Evolutionary conservation across 2,888 invertebrate species (phyloP).

Genomic region (Laspeyria flexula): DNA sequence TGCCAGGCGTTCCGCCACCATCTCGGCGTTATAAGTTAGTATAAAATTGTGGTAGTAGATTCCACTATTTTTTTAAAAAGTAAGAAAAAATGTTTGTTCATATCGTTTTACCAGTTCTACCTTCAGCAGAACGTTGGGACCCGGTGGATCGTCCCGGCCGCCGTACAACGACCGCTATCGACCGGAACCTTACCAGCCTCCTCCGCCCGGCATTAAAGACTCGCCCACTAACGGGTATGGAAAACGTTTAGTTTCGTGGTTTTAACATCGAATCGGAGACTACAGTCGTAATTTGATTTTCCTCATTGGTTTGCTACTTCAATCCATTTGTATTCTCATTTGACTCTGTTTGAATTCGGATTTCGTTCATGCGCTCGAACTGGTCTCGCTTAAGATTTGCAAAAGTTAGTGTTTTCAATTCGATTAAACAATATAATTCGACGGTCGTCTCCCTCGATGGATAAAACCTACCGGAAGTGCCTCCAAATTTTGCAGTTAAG

Average conservation of each 20-base stretch:
- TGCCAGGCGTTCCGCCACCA: slow-evolving; percentile 61
- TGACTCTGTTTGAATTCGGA: slow-evolving; percentile 13
- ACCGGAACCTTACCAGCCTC: slow-evolving; percentile 81
- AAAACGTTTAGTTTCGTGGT: slow-evolving; percentile 12
- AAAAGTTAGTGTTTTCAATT: slow-evolving; percentile 13
- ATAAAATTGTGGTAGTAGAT: not conserved
- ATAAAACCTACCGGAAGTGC: slow-evolving; percentile 23
- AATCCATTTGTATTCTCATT: slow-evolving; percentile 13
- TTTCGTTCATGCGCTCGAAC: slow-evolving; percentile 7
- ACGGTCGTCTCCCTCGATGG: slow-evolving; percentile 43
- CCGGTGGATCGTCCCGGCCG: slow-evolving; percentile 46
- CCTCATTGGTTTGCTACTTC: slow-evolving; percentile 21
- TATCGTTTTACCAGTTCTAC: slow-evolving; percentile 51
- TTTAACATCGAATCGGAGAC: slow-evolving; percentile 43
- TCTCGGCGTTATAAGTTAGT: slow-evolving; percentile 59
- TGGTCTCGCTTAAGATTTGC: slow-evolving; percentile 6
- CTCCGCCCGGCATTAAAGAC: slow-evolving; percentile 87
- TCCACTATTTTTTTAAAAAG: no score
- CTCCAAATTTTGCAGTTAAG: slow-evolving; percentile 24
- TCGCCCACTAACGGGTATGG: slow-evolving; percentile 78
- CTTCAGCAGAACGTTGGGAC: slow-evolving; percentile 61
- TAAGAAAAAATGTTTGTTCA: no score
- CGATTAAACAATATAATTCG: slow-evolving; percentile 17
- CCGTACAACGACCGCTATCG: slow-evolving; percentile 63
- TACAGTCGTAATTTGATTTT: slow-evolving; percentile 26